phyloP scores from a whole-genome alignment of 2,888 invertebrate genomes.

The Campaea margaritaria region DNA sequence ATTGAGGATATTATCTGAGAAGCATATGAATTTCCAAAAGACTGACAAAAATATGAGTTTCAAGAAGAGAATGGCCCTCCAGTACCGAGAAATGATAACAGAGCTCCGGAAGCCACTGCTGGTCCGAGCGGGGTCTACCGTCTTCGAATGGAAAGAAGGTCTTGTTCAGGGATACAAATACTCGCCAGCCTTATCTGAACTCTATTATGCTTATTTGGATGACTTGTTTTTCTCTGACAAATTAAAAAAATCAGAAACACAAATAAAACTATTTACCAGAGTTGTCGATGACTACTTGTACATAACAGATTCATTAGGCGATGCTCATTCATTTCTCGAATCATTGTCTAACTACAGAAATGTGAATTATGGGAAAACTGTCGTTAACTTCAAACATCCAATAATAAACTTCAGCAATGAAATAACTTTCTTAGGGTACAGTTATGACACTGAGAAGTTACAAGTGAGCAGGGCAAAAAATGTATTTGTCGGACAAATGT shows the following conservation, averaged over 20 bases:
- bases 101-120: slow-evolving; percentile 72
- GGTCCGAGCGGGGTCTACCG: slow-evolving; percentile 74
- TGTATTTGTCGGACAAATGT: slow-evolving; percentile 75
- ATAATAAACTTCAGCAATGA: slow-evolving; percentile 58
- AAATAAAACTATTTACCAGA: slow-evolving; percentile 68
- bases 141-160: slow-evolving; percentile 78
- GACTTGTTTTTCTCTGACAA: slow-evolving; percentile 63
- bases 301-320: slow-evolving; percentile 70
- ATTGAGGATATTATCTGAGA: slow-evolving; percentile 64
- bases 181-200: slow-evolving; percentile 79
- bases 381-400: slow-evolving; percentile 68
- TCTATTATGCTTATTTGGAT: slow-evolving; percentile 76
- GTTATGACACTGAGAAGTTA: slow-evolving; percentile 68
- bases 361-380: slow-evolving; percentile 75
- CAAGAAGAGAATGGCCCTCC: slow-evolving; percentile 64
- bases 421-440: slow-evolving; percentile 74
- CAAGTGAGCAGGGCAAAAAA: slow-evolving; percentile 71
- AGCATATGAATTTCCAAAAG: slow-evolving; percentile 57
- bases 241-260: slow-evolving; percentile 45
- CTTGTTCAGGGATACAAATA: slow-evolving; percentile 80
- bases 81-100: slow-evolving; percentile 66
- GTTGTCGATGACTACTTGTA: slow-evolving; percentile 82
- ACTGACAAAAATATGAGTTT: slow-evolving; percentile 54
- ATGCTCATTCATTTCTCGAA: slow-evolving; percentile 67
- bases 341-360: slow-evolving; percentile 71